Conservation (phyloP, 2,113 vertebrate species). For the Gnathonemus echidnorhynchus region DNA sequence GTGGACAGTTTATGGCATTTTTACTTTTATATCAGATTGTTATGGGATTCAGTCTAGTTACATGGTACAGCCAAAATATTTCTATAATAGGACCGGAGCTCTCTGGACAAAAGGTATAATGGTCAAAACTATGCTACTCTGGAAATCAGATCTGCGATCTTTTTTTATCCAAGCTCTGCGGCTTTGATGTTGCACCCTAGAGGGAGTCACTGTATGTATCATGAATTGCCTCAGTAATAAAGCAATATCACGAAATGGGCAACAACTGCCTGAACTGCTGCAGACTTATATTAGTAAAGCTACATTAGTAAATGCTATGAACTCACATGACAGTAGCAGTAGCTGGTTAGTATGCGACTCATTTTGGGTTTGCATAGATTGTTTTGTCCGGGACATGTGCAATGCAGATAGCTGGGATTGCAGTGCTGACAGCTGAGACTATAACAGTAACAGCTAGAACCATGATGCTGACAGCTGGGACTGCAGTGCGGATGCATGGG, state of each 20-base stretch:
- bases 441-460: not conserved
- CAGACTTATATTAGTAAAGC: not conserved
- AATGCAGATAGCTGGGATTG: not conserved
- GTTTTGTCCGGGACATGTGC: not conserved
- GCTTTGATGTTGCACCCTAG: not conserved
- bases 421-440: not conserved
- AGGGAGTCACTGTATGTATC: not conserved
- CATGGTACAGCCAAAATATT: not conserved
- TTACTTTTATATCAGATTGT: not conserved
- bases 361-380: not conserved
- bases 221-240: constrained; percentile 7
- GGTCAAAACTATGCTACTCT: not conserved
- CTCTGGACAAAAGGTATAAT: not conserved
- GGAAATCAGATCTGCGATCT: not conserved
- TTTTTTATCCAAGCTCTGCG: not conserved
- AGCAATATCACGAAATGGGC: not conserved
- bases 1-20: not conserved
- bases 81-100: not conserved
- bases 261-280: not conserved
- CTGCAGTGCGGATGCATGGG: not conserved
- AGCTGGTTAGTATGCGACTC: not conserved
- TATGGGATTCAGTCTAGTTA: not conserved
- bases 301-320: not conserved
- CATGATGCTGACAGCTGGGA: not conserved
- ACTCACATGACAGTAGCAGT: not conserved